Percentiles rank a stretch among this genome's conserved stretches.
phyloP scores from a whole-genome alignment of 2,888 invertebrate genomes.

The Hetaerina titia region DNA sequence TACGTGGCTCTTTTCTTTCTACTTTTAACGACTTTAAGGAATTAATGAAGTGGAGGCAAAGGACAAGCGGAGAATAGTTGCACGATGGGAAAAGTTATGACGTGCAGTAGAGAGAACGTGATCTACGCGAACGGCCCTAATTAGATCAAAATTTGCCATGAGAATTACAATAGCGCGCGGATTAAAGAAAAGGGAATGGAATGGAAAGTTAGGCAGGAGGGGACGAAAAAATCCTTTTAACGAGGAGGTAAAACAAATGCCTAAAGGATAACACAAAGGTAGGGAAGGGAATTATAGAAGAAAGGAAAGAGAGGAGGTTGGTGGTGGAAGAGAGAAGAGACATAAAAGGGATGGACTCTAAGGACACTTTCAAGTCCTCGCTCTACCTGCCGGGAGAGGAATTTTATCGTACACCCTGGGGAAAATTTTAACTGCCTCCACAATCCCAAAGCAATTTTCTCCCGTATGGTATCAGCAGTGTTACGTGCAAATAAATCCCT shows the following conservation, averaged over 20 bases:
- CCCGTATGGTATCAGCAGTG: not conserved
- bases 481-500: not conserved
- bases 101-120: not conserved
- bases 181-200: not conserved
- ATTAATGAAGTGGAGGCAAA: no score
- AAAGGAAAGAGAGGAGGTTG: not conserved
- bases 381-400: not conserved
- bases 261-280: not conserved
- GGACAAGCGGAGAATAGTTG: no score
- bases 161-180: not conserved
- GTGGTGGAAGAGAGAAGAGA: not conserved
- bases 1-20: not conserved
- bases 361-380: not conserved
- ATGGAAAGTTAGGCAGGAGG: no score
- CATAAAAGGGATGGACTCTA: not conserved
- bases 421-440: not conserved
- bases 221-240: not conserved
- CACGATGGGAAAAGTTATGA: no score
- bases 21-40: not conserved
- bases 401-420: not conserved
- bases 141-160: not conserved
- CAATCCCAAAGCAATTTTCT: not conserved
- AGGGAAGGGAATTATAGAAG: not conserved
- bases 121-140: not conserved
- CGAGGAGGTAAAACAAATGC: not conserved